A percentile compares a stretch with the other conserved stretches of the same genome.
Evolutionary conservation across 2,888 invertebrate species (phyloP).

Genomic region (Rhamphomyia laevipes): DNA sequence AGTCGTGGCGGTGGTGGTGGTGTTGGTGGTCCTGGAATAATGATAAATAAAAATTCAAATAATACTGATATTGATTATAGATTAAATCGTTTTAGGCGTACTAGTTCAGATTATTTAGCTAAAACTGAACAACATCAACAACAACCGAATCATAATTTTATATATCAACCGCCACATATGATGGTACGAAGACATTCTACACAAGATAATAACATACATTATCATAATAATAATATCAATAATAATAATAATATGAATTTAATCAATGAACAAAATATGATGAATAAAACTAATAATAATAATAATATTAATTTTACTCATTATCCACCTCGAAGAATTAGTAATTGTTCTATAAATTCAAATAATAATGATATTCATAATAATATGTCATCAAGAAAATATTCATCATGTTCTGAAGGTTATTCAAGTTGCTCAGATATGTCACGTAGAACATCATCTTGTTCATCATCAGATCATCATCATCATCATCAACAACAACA

Average conservation of each 20-base stretch:
- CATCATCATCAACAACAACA: background rate
- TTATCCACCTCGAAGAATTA: conserved; percentile 45
- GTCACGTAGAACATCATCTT: conserved; percentile 34
- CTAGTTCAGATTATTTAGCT: conserved; percentile 24
- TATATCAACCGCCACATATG: conserved; percentile 1
- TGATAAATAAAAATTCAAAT: background rate
- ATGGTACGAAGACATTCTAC: background rate
- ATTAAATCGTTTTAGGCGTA: conserved; percentile 23
- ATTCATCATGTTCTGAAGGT: conserved; percentile 36
- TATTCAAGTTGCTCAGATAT: conserved; percentile 28
- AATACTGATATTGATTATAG: conserved; percentile 4
- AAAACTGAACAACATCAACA: conserved; percentile 4
- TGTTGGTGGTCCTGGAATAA: conserved; percentile 18
- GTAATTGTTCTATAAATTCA: conserved; percentile 52
- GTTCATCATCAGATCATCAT: conserved; percentile 20
- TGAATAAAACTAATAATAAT: conserved; percentile 2
- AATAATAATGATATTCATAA: conserved; percentile 13
- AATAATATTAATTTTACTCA: conserved; percentile 19
- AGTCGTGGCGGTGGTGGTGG: conserved; percentile 36
- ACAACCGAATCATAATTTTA: background rate
- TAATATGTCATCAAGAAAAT: conserved; percentile 18
- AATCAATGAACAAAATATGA: conserved; percentile 1
- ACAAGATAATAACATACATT: background rate
- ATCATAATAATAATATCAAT: background rate
- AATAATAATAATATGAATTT: background rate